Conservation (phyloP, 2,797 vertebrate genomes). For the Sebastes variabilis region DNA sequence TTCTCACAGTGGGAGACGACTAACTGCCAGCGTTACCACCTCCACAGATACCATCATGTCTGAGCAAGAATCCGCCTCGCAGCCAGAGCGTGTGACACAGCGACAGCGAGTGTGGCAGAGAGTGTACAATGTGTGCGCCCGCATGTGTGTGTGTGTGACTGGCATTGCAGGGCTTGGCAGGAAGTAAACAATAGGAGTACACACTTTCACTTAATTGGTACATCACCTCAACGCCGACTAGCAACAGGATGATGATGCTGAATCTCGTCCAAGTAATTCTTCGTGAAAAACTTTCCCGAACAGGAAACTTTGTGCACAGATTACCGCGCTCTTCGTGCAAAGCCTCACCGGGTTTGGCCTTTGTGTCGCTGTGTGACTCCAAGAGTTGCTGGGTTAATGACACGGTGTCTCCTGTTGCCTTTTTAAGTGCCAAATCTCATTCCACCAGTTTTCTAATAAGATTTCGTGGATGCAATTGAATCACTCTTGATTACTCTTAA, state of each 20-base stretch:
- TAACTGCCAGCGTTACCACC: slow-evolving; percentile 46
- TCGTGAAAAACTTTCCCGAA: slow-evolving; percentile 20
- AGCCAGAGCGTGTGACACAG: slow-evolving; percentile 52
- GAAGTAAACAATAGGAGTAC: slow-evolving; percentile 39
- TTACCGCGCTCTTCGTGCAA: not conserved
- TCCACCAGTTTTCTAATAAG: slow-evolving; percentile 21
- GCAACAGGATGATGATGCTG: slow-evolving; percentile 30
- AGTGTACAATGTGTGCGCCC: slow-evolving; percentile 25
- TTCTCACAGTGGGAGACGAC: slow-evolving; percentile 42
- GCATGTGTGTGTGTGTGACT: slow-evolving; percentile 21
- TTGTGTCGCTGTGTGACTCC: not conserved
- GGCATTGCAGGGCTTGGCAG: slow-evolving; percentile 41
- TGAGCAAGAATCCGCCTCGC: slow-evolving; percentile 58
- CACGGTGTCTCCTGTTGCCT: slow-evolving; percentile 12
- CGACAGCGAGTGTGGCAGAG: slow-evolving; percentile 48
- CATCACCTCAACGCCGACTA: slow-evolving; percentile 34
- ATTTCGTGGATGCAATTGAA: slow-evolving; percentile 31
- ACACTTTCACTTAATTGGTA: slow-evolving; percentile 55
- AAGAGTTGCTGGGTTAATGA: slow-evolving; percentile 27
- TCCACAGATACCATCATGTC: slow-evolving; percentile 57
- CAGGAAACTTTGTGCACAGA: slow-evolving; percentile 15
- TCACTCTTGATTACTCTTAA: slow-evolving; percentile 34
- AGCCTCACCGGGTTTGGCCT: slow-evolving; percentile 5
- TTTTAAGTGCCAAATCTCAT: slow-evolving; percentile 37
- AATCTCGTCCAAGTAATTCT: slow-evolving; percentile 17